Base-by-base conservation (phyloP, 2,113 vertebrate species). In the Bujurquina vittata region DNA sequence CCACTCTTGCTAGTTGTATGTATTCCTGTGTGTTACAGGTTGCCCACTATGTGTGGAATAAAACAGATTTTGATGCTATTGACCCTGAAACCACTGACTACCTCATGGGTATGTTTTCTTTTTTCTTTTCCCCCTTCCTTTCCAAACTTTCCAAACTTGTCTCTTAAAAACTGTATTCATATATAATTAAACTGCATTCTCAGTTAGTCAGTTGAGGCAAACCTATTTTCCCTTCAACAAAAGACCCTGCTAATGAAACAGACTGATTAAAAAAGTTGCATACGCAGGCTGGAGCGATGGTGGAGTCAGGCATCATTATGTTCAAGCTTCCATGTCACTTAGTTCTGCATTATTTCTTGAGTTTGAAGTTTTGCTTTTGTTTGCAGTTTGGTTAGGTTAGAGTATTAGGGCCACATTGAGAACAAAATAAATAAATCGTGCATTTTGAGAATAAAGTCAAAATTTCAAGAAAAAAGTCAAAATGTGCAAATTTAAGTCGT, bases 1-100 rank as follows among this genome's bases (percentile, higher is more conserved):
- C 43, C 37, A 56, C 80, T 80, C n/a, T 43, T 12, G 18, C 37
- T 5, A 58, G 35, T 57, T 52, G 60, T 73, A 1, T 76, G 22
- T 65, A 49, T 0, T 72, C 10, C 15, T 67, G 10, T 85, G 43
- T 82, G 58, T 84, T n/a, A 7, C 89, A 96, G 95, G 93, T 94
- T 7, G 95, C 95, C 10, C 93, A 26, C 61, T 96, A 94, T 5
- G 95, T 95, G 78, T 96, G 95, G 95, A 96, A 96, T 74, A 94
- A 89, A 84, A 93, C 78, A 0, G 93, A 95, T 26, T 96, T 96
- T 76, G 91, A 93, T 3, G 85, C 88, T 0, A 93, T 96, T 23
- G 91, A 96, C 76, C 94, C 94, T 54, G 84, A 94, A 65, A 93
- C 78, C 9, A 96, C 95, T 0, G 95, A 96, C 80, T 96, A 96